Conservation (phyloP, 2,113 vertebrate species). For the Neodon shergylaensis region DNA sequence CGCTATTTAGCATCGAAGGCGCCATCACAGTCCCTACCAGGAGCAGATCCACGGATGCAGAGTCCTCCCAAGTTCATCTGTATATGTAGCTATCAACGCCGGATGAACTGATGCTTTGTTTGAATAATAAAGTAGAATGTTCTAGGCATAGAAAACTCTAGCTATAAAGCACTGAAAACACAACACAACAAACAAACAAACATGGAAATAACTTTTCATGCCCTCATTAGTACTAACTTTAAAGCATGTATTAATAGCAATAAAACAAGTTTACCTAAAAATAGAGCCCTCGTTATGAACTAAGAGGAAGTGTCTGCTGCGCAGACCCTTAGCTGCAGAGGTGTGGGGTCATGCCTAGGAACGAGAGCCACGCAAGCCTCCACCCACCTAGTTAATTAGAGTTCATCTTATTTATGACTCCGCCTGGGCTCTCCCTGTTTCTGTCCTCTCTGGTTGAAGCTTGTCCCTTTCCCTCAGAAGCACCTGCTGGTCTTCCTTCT, state of each 20-base stretch:
- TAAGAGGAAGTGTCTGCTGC: background rate
- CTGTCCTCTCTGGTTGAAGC: background rate
- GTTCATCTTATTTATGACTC: slow-evolving; percentile 33
- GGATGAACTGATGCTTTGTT: background rate
- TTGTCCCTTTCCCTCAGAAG: background rate
- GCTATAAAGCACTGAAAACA: slow-evolving; percentile 63
- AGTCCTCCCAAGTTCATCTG: background rate
- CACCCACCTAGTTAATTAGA: slow-evolving; percentile 47
- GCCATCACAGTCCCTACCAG: background rate
- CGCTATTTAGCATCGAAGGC: background rate
- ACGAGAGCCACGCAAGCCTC: background rate
- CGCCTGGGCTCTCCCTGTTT: background rate
- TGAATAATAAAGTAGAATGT: slow-evolving; percentile 39
- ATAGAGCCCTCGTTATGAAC: slow-evolving; percentile 55
- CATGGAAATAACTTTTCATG: slow-evolving; percentile 67
- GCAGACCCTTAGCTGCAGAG: background rate
- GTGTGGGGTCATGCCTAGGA: background rate
- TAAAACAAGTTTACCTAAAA: slow-evolving; percentile 73
- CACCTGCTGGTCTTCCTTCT: background rate
- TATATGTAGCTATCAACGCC: background rate
- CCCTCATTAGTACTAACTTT: slow-evolving; percentile 68
- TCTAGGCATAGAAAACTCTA: background rate
- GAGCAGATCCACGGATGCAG: background rate
- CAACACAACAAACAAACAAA: slow-evolving; percentile 76
- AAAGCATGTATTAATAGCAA: slow-evolving; percentile 66